Percentiles rank a stretch among this genome's conserved stretches.
Conservation (phyloP, 2,888 invertebrate species). For the Rugalucina vietnamica region DNA sequence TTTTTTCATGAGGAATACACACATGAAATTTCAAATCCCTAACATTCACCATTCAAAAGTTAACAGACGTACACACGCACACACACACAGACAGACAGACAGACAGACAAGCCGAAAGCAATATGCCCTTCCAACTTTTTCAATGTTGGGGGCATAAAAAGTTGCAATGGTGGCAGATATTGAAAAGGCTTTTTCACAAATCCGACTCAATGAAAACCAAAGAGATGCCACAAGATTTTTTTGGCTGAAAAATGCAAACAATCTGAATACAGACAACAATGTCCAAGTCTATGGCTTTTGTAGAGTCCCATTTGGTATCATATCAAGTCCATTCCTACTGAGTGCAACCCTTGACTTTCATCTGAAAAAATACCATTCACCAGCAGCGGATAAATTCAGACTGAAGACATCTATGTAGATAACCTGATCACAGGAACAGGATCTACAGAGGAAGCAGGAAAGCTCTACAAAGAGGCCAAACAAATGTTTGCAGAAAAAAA, state of each 20-base stretch:
- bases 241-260: conserved; percentile 11
- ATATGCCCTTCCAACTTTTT: conserved; percentile 26
- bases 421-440: background rate
- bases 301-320: background rate
- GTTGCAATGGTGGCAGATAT: conserved; percentile 12
- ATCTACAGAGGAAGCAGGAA: background rate
- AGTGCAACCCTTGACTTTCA: background rate
- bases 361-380: background rate
- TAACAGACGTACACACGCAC: conserved; percentile 26
- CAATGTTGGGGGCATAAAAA: conserved; percentile 21
- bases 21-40: too few species aligned
- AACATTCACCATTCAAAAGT: conserved; percentile 11
- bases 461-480: too few species aligned
- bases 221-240: conserved; percentile 25
- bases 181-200: conserved; percentile 20
- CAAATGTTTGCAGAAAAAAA: background rate
- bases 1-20: too few species aligned
- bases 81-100: conserved; percentile 9
- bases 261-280: background rate
- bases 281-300: background rate
- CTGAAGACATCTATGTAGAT: background rate
- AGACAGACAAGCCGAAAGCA: conserved; percentile 42
- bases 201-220: background rate
- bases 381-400: background rate
- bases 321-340: background rate